Base-by-base conservation (phyloP, 2,888 invertebrate species). In the Gortyna flavago region DNA sequence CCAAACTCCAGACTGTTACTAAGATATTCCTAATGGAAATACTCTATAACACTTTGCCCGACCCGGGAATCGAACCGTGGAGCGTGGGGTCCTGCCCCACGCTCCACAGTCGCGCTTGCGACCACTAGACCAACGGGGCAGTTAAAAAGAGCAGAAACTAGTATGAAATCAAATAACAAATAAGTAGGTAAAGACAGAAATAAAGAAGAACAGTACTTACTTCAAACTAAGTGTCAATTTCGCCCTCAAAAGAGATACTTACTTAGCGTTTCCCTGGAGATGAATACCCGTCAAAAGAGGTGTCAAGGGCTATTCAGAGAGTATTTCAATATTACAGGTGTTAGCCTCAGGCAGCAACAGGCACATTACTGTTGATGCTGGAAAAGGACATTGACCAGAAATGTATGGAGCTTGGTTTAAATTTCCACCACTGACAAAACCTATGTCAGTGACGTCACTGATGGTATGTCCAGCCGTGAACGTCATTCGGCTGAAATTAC, bases 241-340 rank as follows among this genome's bases (percentile, higher is more conserved):
- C 66, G 13, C n/a, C 38, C n/a, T 32, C 65, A n/a, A 61, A 38
- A 65, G 59, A 25, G 54, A 59, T 80, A 38, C 51, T 48, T 65
- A 54, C 41, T 57, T 51, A 48, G 25, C 59, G 64, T 72, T 32
- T 38, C 68, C 82, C 2, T 76, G 64, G 67, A 69, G 32, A 80
- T 25, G 9, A 82, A 48, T 35, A n/a, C 61, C 48, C 7, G 29
- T 69, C 57, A 65, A 64, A 65, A 57, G 64, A 57, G 32, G 44
- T 35, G 35, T 61, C 69, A 75, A 67, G 66, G n/a, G 32, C 38
- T 38, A 38, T 75, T 41, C 21, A 66, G 11, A n/a, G 25, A 44
- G 38, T 57, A 59, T n/a, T n/a, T n/a, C 32, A 61, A 61, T 65
- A 48, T 80, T 16, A 41, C 35, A 32, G 32, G n/a, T n/a, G 13